These are phyloP conservation scores for Furcula furcula DNA, from an alignment of 2,888 invertebrate species.

Conservation along the genomic window DNA sequence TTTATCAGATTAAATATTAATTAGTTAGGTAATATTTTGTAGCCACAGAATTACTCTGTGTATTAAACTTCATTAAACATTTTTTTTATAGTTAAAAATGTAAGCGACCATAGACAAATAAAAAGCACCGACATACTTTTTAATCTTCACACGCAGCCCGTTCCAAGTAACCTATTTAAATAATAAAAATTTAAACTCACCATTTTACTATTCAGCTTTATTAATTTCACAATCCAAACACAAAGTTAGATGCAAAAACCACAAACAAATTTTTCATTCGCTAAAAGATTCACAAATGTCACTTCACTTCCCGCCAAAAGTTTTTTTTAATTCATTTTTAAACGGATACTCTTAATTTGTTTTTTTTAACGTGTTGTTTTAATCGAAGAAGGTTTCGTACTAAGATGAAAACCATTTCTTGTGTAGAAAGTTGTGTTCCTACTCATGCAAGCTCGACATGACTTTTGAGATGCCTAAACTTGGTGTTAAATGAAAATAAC, in stretches of 20 bases:
- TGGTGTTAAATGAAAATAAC: constrained; percentile 4
- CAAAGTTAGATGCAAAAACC: no score
- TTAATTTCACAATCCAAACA: constrained; percentile 13
- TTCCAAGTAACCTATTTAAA: no score
- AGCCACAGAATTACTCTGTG: no score
- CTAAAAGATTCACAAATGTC: constrained; percentile 21
- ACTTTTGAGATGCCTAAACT: constrained; percentile 5
- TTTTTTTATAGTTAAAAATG: no score
- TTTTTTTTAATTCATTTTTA: constrained; percentile 16
- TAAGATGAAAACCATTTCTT: constrained; percentile 13
- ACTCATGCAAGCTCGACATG: constrained; percentile 19
- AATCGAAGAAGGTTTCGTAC: constrained; percentile 10
- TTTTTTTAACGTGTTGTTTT: constrained; percentile 12
- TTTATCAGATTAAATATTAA: no score
- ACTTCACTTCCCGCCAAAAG: constrained; percentile 31
- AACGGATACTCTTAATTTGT: constrained; percentile 5
- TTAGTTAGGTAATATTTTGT: no score
- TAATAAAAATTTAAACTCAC: no score
- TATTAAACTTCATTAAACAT: no score
- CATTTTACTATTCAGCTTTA: neutral
- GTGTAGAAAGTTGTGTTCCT: constrained; percentile 29
- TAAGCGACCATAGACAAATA: no score
- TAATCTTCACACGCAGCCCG: no score
- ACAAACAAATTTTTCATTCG: constrained; percentile 2
- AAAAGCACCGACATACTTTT: no score